A percentile compares a stretch with the other conserved stretches of the same genome.
Conservation (phyloP, 37 sponge, comb jelly and placozoan genomes). For the Haliclona indistincta region DNA sequence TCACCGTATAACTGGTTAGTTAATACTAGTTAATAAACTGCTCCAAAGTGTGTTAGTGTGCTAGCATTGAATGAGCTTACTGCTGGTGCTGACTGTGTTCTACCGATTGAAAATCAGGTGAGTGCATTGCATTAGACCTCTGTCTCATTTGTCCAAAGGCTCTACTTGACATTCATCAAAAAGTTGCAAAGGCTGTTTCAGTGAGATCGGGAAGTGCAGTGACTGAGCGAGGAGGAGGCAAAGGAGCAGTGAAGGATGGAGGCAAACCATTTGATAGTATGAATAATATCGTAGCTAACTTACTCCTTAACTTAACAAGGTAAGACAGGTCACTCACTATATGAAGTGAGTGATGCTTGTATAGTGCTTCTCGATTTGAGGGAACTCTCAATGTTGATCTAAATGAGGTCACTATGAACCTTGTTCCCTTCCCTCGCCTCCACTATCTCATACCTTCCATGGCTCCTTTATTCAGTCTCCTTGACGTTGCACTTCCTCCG, state of each 20-base stretch:
- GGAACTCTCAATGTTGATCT: constrained; percentile 98
- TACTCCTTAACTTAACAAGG: constrained; percentile 95
- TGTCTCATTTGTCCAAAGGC: constrained; percentile 45
- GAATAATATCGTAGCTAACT: constrained; percentile 96
- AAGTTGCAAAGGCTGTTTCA: constrained; percentile 37
- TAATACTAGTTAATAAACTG: not conserved
- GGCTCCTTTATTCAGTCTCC: constrained; percentile 85
- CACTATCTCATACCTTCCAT: constrained; percentile 94
- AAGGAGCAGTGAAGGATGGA: constrained; percentile 5
- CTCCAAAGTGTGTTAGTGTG: constrained; percentile 53
- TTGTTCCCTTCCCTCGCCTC: constrained; percentile 95
- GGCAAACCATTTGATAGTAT: constrained; percentile 93
- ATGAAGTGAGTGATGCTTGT: not conserved
- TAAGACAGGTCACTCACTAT: not conserved
- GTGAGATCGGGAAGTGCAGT: constrained; percentile 32
- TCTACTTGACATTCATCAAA: constrained; percentile 76
- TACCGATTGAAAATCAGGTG: constrained; percentile 97
- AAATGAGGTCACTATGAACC: constrained; percentile 99
- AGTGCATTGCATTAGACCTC: not conserved
- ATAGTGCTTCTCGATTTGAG: constrained; percentile 95
- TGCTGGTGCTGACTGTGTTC: constrained; percentile 93
- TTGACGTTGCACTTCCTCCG: constrained; percentile 73
- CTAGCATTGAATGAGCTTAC: constrained; percentile 88
- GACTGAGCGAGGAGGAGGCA: constrained; percentile 20
- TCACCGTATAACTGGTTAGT: constrained; percentile 96